phyloP scores from a whole-genome alignment of 92 coral and sea anemone species.

The Umimayanthus chanpuru region DNA sequence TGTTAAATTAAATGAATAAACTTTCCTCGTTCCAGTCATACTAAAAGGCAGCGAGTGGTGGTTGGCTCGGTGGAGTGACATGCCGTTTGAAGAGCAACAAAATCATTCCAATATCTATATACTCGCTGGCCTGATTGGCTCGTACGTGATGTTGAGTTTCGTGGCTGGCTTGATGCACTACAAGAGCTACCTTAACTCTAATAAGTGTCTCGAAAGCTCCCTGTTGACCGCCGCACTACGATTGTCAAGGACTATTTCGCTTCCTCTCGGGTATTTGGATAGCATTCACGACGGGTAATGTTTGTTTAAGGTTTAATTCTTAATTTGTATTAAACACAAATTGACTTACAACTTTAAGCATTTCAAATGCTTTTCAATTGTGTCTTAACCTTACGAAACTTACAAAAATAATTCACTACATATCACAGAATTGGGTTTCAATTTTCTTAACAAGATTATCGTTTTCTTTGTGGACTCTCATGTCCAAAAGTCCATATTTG shows the following conservation, averaged over 20 bases:
- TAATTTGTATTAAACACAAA: too few relatives aligned
- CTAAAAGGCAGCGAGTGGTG: constrained; percentile 39
- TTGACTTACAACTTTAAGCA: background rate
- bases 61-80: constrained; percentile 41
- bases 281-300: constrained; percentile 31
- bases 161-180: constrained; percentile 22
- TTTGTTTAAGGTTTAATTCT: background rate
- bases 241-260: constrained; percentile 10
- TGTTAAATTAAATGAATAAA: background rate
- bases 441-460: too few relatives aligned
- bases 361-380: too few relatives aligned
- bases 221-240: constrained; percentile 10
- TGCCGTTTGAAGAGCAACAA: constrained; percentile 41
- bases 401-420: too few relatives aligned
- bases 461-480: too few relatives aligned
- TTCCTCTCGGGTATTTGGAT: constrained; percentile 23
- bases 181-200: constrained; percentile 39
- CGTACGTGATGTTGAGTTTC: constrained; percentile 30
- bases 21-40: constrained; percentile 8
- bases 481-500: too few relatives aligned
- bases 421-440: too few relatives aligned
- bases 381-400: too few relatives aligned
- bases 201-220: constrained; percentile 24
- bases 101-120: constrained; percentile 24
- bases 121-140: constrained; percentile 31